Evolutionary conservation across 2,113 vertebrate species (phyloP).

Genomic region (Colossoma macropomum): DNA sequence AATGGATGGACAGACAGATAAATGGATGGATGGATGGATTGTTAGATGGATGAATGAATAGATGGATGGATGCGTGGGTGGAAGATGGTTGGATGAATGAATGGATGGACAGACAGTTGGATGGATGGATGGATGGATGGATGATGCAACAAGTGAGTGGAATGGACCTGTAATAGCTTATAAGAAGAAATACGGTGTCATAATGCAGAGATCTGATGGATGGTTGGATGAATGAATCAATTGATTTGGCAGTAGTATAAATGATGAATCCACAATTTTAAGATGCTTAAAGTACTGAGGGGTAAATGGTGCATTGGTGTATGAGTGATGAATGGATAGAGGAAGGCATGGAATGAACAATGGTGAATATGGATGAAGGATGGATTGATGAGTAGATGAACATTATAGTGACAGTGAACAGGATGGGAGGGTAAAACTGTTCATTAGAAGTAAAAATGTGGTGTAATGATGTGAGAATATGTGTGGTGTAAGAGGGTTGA

Average conservation of each 20-base stretch:
- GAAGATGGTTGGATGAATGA: not conserved
- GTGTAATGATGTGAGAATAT: too few species aligned
- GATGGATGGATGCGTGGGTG: not conserved
- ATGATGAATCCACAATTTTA: slow-evolving; percentile 12
- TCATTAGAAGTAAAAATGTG: too few species aligned
- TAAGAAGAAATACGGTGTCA: not conserved
- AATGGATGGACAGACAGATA: too few species aligned
- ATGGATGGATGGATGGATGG: too few species aligned
- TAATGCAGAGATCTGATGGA: not conserved
- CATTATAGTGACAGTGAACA: too few species aligned
- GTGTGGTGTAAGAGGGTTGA: too few species aligned
- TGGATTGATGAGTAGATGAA: too few species aligned
- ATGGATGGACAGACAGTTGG: slow-evolving; percentile 2
- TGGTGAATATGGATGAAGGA: too few species aligned
- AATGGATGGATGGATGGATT: not conserved
- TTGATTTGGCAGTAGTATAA: slow-evolving; percentile 4
- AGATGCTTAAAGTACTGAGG: not conserved
- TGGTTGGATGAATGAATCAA: slow-evolving; percentile 53
- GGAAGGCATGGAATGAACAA: too few species aligned
- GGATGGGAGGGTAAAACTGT: too few species aligned
- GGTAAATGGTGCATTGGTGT: not conserved
- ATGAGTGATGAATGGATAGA: too few species aligned
- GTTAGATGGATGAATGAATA: not conserved
- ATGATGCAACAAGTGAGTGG: not conserved
- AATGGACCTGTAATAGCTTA: not conserved